phyloP scores from a whole-genome alignment of 2,113 vertebrate species.

The Phaethornis superciliosus region DNA sequence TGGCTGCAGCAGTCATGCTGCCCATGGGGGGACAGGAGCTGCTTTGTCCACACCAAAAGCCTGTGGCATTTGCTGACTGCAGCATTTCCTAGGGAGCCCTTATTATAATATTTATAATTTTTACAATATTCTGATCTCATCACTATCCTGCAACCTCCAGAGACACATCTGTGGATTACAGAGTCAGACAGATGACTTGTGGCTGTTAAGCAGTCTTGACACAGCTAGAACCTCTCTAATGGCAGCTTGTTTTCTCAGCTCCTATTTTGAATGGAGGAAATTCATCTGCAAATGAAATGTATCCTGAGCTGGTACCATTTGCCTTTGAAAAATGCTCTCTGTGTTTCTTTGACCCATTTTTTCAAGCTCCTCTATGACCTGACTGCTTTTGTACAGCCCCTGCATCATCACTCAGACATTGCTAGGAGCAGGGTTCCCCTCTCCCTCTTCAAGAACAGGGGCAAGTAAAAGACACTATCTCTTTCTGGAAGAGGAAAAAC shows the following conservation, averaged over 20 bases:
- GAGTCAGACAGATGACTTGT: conserved; percentile 15
- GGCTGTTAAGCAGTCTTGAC: conserved; percentile 48
- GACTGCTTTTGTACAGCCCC: background rate
- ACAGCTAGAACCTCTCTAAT: conserved; percentile 44
- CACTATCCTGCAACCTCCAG: background rate
- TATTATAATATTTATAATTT: background rate
- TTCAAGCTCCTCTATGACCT: background rate
- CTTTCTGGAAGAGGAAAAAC: background rate
- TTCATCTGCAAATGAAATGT: conserved; percentile 49
- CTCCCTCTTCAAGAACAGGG: background rate
- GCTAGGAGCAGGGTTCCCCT: background rate
- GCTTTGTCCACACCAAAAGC: background rate
- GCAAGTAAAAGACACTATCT: background rate
- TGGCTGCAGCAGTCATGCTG: background rate
- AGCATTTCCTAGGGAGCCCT: background rate
- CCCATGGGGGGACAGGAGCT: background rate
- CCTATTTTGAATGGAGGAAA: conserved; percentile 19
- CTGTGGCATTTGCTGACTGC: background rate
- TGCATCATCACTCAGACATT: background rate
- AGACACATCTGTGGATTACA: conserved; percentile 30
- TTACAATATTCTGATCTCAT: conserved; percentile 6
- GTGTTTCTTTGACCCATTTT: conserved; percentile 16
- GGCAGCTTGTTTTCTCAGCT: conserved; percentile 47
- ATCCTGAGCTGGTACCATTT: background rate
- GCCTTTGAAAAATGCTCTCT: conserved; percentile 16